Evolutionary conservation across 2,888 invertebrate species (phyloP).

Genomic region (Suillia variegata): DNA sequence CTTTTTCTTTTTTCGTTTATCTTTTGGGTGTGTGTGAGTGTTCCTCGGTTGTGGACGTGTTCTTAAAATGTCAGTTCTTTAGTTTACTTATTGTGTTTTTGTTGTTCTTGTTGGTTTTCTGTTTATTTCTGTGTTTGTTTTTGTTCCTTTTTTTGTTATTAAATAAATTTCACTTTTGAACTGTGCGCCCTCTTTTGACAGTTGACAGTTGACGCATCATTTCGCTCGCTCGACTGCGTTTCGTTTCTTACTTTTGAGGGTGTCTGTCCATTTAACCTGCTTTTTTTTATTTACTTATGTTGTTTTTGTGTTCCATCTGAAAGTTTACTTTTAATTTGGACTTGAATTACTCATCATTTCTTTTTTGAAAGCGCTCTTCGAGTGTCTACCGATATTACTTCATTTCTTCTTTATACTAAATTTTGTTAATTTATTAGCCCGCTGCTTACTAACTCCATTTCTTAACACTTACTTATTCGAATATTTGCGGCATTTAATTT

Average conservation of each 20-base stretch:
- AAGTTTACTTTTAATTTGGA: no score
- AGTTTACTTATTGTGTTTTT: no score
- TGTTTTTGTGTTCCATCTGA: no score
- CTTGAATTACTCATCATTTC: no score
- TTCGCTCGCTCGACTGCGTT: no score
- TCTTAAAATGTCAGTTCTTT: no score
- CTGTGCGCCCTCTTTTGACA: constrained; percentile 30
- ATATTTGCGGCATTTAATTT: not conserved
- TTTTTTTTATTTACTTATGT: constrained; percentile 23
- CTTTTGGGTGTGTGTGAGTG: not conserved
- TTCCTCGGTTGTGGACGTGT: constrained; percentile 2
- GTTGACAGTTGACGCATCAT: constrained; percentile 34
- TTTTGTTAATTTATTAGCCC: not conserved
- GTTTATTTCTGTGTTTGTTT: constrained; percentile 3
- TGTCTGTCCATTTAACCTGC: no score
- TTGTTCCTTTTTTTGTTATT: constrained; percentile 9
- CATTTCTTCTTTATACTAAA: not conserved
- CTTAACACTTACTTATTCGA: not conserved
- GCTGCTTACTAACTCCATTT: constrained; percentile 1
- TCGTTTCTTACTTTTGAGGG: no score
- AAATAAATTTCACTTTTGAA: constrained; percentile 28
- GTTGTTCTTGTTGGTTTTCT: not conserved
- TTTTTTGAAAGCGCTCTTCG: constrained; percentile 13
- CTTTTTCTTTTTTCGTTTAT: not conserved
- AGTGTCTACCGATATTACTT: constrained; percentile 13